Base-by-base conservation (phyloP, 2,888 invertebrate genomes). In the Ptilodon capucinus region DNA sequence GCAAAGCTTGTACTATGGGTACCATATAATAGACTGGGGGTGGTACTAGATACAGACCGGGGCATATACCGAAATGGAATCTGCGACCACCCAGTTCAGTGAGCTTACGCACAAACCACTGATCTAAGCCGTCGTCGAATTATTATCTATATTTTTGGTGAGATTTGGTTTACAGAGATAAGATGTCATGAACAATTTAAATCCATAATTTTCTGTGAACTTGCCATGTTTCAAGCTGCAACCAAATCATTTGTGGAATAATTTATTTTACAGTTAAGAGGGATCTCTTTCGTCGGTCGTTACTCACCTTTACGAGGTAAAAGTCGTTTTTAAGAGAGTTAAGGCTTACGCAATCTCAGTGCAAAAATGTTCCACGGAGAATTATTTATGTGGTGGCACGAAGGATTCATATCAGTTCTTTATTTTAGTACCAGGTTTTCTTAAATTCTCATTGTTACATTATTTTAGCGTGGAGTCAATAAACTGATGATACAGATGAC, bases 301-400 rank as follows among this genome's bases (percentile, higher is more conserved):
- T 79, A 79, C 68, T 85, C 82, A 85, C 84, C 76, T 86, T 84
- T 86, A 84, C 84, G 83, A 84, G 76, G 73, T 65, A 74, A 70
- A 78, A 81, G 80, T 79, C 82, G 76, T 80, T 82, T 75, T 82
- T 81, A 81, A 86, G 76, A 81, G 82, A 84, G 84, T 84, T 80
- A 81, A 58, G 58, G 67, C 68, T 69, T 77, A 82, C 84, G 82
- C 84, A 87, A 86, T 84, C 88, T 84, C 81, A 51, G 73, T 71
- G 59, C 66, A 70, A 76, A 74, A 79, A 74, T 71, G 72, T 71
- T 68, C 64, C 64, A 45, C 40, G 41, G 40, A 42, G 76, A 76
- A 80, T 82, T 79, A 83, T 82, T 82, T 80, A 82, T 76, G 70
- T 70, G 61, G 57, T 60, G 49, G 62, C 66, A 66, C 59, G 64